These are phyloP conservation scores for Glaucidium brasilianum DNA, from an alignment of 2,113 vertebrate genomes.

Conservation along the genomic window DNA sequence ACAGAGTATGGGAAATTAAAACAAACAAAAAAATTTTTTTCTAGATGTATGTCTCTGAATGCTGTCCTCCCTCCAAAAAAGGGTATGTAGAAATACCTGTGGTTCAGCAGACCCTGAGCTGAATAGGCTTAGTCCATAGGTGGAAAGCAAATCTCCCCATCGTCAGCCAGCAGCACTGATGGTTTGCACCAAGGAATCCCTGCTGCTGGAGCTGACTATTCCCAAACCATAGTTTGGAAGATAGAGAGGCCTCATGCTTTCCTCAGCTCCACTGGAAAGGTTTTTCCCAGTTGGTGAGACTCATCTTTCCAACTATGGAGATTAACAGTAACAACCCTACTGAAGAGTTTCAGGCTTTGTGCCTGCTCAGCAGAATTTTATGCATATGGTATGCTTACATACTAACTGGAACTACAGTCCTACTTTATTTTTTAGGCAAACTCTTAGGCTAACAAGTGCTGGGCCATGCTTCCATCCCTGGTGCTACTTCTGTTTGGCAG, in stretches of 20 bases:
- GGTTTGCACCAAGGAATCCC: accelerated
- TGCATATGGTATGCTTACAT: neutral
- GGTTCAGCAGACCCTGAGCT: neutral
- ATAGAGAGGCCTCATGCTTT: neutral
- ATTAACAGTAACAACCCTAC: neutral
- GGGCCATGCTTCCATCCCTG: neutral
- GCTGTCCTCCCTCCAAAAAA: neutral
- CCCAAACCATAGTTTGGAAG: neutral
- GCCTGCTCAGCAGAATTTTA: neutral
- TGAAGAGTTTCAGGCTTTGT: neutral
- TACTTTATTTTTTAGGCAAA: neutral
- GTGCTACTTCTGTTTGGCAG: neutral
- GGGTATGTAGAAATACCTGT: neutral
- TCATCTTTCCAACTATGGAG: neutral
- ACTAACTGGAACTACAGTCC: neutral
- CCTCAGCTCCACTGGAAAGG: neutral
- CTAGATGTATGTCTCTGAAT: too few species aligned
- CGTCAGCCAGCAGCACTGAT: neutral
- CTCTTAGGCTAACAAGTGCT: neutral
- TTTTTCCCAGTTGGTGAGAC: neutral
- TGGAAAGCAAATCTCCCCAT: neutral
- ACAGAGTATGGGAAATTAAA: neutral
- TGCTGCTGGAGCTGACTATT: neutral
- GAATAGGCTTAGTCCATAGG: neutral
- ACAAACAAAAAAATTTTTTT: too few species aligned